phyloP scores from a whole-genome alignment of 2,888 invertebrate species.

The Lochmaea capreae region DNA sequence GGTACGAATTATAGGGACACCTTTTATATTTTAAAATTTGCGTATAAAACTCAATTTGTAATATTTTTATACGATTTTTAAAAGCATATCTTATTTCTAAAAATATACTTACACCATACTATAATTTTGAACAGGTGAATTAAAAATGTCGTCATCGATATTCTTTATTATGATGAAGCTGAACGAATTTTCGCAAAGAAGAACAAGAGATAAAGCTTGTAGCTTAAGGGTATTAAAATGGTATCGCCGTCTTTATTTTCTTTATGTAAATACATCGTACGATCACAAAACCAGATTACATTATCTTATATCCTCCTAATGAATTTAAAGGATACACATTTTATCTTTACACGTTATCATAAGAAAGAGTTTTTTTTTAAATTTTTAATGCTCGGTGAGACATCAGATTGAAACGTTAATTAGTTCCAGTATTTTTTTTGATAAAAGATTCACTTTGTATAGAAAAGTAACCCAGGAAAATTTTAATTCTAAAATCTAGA shows the following conservation, averaged over 20 bases:
- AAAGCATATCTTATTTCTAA: constrained; percentile 9
- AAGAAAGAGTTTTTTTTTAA: constrained; percentile 16
- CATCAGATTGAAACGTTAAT: constrained; percentile 11
- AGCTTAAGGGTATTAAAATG: constrained; percentile 20
- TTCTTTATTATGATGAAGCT: constrained; percentile 13
- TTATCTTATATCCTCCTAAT: constrained; percentile 24
- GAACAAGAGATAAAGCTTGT: neutral
- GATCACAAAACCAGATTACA: constrained; percentile 24
- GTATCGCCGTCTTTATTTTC: constrained; percentile 17
- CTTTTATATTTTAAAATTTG: too few species aligned
- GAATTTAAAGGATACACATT: constrained; percentile 25
- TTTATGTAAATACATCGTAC: constrained; percentile 21
- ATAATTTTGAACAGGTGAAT: constrained; percentile 19
- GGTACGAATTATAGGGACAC: too few species aligned
- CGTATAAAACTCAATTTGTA: too few species aligned
- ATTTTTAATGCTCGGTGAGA: constrained; percentile 20
- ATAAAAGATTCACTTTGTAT: too few species aligned
- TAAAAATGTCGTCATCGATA: constrained; percentile 7
- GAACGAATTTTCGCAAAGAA: neutral
- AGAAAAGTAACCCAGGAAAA: too few species aligned
- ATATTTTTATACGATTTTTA: constrained; percentile 7
- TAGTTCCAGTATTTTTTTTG: neutral
- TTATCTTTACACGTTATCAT: constrained; percentile 22
- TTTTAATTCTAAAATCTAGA: too few species aligned
- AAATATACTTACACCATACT: neutral